A percentile compares a stretch with the other conserved stretches of the same genome.
Conservation (phyloP, 2,113 vertebrate genomes). For the Podarcis muralis region DNA sequence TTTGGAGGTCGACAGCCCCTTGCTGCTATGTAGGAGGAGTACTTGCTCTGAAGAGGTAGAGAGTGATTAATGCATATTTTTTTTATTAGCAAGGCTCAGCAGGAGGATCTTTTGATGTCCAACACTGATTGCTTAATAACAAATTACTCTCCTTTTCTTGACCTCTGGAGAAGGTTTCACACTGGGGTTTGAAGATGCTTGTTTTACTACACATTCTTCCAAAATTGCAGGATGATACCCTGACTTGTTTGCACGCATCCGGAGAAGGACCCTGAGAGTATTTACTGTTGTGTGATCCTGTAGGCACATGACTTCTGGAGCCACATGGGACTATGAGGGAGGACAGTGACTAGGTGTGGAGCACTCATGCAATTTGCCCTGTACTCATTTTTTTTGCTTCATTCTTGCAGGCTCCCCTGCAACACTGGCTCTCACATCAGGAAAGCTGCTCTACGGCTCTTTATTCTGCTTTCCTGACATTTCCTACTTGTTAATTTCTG, state of each 20-base stretch:
- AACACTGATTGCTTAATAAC: conserved; percentile 9
- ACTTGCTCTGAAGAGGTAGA: background rate
- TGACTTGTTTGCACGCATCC: background rate
- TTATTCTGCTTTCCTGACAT: too few relatives aligned
- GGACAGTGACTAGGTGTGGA: background rate
- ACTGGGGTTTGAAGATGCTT: background rate
- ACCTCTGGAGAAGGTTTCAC: background rate
- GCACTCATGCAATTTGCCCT: background rate
- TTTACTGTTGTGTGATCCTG: background rate
- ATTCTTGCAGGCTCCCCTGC: background rate
- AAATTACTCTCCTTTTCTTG: background rate
- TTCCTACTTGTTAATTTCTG: too few relatives aligned
- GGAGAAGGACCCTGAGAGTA: background rate
- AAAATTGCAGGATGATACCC: background rate
- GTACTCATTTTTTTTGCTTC: background rate
- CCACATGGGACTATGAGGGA: background rate
- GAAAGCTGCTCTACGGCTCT: too few relatives aligned
- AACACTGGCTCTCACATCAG: background rate
- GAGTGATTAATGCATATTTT: background rate
- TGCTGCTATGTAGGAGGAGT: background rate
- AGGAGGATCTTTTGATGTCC: background rate
- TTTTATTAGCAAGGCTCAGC: conserved; percentile 9
- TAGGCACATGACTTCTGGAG: background rate
- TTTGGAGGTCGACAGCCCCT: background rate
- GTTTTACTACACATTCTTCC: background rate